phyloP scores from a whole-genome alignment of 2,888 invertebrate genomes.

The Heliothis peltigera region DNA sequence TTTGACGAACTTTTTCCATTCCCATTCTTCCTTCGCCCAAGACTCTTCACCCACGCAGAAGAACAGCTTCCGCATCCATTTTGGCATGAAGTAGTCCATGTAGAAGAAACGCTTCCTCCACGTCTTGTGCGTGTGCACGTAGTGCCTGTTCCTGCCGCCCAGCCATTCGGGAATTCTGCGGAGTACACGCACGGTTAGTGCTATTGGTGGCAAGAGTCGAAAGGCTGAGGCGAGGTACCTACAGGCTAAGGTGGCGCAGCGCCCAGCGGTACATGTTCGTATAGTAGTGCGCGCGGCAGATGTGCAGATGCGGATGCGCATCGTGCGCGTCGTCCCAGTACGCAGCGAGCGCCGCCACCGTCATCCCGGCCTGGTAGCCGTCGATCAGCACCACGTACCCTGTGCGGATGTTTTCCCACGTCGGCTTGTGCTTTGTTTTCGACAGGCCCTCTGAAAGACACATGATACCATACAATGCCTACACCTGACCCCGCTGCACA shows the following conservation, averaged over 20 bases:
- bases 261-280: constrained; percentile 30
- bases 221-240: neutral
- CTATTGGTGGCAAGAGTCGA: too few relatives aligned
- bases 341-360: constrained; percentile 9
- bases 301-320: constrained; percentile 4
- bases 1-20: constrained; percentile 38
- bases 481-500: too few relatives aligned
- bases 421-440: neutral
- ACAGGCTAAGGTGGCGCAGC: constrained; percentile 22
- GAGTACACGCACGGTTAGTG: neutral
- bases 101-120: constrained; percentile 56
- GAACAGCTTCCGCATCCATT: constrained; percentile 50
- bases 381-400: constrained; percentile 11
- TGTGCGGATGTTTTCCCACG: neutral
- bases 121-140: constrained; percentile 40
- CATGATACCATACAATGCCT: neutral
- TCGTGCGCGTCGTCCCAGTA: neutral
- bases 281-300: constrained; percentile 17
- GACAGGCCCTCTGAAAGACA: constrained; percentile 1
- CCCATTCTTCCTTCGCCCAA: constrained; percentile 52
- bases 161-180: constrained; percentile 45
- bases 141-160: constrained; percentile 14
- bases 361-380: constrained; percentile 9
- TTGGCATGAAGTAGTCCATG: constrained; percentile 49
- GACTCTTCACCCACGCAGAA: constrained; percentile 49